Base-by-base conservation (phyloP, 2,113 vertebrate species). In the Calonectris borealis region DNA sequence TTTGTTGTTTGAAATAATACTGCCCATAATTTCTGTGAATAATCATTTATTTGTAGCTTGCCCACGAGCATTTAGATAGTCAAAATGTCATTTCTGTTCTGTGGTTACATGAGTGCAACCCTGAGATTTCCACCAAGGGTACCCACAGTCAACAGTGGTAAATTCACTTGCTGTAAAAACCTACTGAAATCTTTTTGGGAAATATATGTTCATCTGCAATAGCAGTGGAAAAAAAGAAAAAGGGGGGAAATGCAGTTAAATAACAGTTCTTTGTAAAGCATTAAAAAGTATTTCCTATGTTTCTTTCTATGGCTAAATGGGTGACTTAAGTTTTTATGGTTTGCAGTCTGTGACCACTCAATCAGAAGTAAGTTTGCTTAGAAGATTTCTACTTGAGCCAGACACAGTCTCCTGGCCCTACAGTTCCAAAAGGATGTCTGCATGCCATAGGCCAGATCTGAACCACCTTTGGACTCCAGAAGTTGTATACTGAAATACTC, bases 51-150 rank as follows among this genome's bases (percentile, higher is more conserved):
- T 95, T 95, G 83, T 96, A 86, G 72, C 64, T 79, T 80, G 64
- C 52, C 51, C 73, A 25, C 0, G 1, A 90, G 55, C 48, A 11
- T 95, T 96, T 83, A 75, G 60, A 92, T 40, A 88, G 77, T 75
- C 76, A 93, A 95, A 96, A 96, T 90, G 76, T 95, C 64, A 90
- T 95, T 94, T 96, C 78, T 95, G 55, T 96, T 96, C 88, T 18
- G 8, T 34, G 38, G 36, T 60, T 84, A 51, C 48, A 77, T 25
- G 60, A 60, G 68, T 80, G 55, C 49, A 81, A 77, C 86, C 66
- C 90, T 84, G 80, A 94, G 83, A 77, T 76, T 93, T 71, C 83
- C 83, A 90, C n/a, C 83, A 38, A 83, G 65, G 75, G 70, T 48
- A 51, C 12, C 31, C 79, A 14, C 46, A 90, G 86, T 34, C 77